phyloP scores from a whole-genome alignment of 2,888 invertebrate species.

The Sipunculus nudus region DNA sequence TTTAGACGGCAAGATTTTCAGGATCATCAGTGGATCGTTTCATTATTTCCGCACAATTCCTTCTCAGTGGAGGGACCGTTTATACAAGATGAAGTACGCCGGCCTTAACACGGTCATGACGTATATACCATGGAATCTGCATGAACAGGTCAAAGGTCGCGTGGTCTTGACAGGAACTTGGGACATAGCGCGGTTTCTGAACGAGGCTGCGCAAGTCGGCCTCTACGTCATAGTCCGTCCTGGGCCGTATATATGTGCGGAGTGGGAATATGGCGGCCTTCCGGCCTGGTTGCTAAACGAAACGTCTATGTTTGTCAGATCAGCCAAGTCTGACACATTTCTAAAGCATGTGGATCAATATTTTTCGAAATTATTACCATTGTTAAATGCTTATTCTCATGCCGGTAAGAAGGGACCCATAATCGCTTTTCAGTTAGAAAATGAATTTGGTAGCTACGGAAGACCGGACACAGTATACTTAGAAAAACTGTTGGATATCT shows the following conservation, averaged over 20 bases:
- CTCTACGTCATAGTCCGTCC: slow-evolving; percentile 40
- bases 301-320: slow-evolving; percentile 66
- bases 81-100: slow-evolving; percentile 37
- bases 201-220: slow-evolving; percentile 30
- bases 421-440: slow-evolving; percentile 39
- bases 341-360: slow-evolving; percentile 57
- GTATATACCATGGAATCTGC: slow-evolving; percentile 44
- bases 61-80: slow-evolving; percentile 32
- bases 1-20: slow-evolving; percentile 28
- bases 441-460: slow-evolving; percentile 39
- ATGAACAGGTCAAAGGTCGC: slow-evolving; percentile 30
- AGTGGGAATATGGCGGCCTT: slow-evolving; percentile 43
- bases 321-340: slow-evolving; percentile 53
- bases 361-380: slow-evolving; percentile 60
- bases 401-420: slow-evolving; percentile 31
- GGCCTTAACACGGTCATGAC: slow-evolving; percentile 40
- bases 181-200: slow-evolving; percentile 33
- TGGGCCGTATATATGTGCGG: slow-evolving; percentile 41
- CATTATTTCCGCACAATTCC: slow-evolving; percentile 38
- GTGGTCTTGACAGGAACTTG: slow-evolving; percentile 11
- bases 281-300: slow-evolving; percentile 67
- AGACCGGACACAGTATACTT: slow-evolving; percentile 26
- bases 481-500: slow-evolving; percentile 7
- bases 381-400: slow-evolving; percentile 49
- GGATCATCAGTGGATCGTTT: slow-evolving; percentile 35